Evolutionary conservation across 2,113 vertebrate genomes (phyloP), one percentile per base, ranked within the genome.

Genomic region (Halcyon senegalensis): DNA sequence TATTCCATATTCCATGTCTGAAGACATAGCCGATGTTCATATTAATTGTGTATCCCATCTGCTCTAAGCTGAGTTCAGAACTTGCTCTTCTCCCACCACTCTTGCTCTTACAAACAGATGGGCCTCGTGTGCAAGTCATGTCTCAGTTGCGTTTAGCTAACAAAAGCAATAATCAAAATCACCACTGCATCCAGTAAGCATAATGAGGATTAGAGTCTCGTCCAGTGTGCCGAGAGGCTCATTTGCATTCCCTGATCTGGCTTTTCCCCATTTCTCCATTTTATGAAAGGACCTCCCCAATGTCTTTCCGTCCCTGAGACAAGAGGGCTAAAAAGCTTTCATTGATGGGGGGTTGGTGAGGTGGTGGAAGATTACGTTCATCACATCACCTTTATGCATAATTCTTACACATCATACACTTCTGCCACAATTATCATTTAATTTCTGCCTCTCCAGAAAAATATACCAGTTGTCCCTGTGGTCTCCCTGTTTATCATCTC

Each of bases 381-480:
- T 76, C 85, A 79, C 66, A 78, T 63, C 60, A 79, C 64, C 55
- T 78, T 75, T 89, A 64, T 84, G 63, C 17, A 2, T 79, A 67
- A 87, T 90, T 76, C 64, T 86, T 85, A 31, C 39, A 25, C 66
- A 64, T 53, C 68, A 43, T 41, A 33, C 9, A 46, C 80, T 95
- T 84, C 63, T 92, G 58, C 60, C 82, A 76, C 35, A 75, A 89
- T 91, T 94, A 79, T 60, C 14, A 56, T 81, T 77, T 90, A 50
- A 95, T 95, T 96, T 68, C 82, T 88, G 67, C 87, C 31, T 79
- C 41, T 89, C 92, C 91, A 76, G 43, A 92, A 95, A 72, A 92
- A 82, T 48, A 51, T 33, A 82, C 37, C 64, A 67, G 48, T 94
- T 41, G 2, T 51, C 50, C 80, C 68, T 0, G 4, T 72, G 79